Evolutionary conservation across 2,888 invertebrate species (phyloP), one percentile per base, ranked within the genome.

Genomic region (Abscondita cerata): DNA sequence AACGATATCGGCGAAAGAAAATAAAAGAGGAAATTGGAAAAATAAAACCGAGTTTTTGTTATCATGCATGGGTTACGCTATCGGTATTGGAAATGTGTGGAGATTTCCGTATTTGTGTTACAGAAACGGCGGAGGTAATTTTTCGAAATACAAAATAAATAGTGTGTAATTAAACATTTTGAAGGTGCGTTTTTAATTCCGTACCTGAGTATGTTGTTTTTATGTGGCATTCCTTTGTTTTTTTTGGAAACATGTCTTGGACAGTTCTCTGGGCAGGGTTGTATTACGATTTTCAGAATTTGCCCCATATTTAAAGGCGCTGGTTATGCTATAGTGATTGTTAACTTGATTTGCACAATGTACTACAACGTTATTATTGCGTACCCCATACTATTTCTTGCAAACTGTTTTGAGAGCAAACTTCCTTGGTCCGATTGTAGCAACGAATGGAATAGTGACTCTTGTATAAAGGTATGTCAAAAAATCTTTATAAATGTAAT

Each of bases 291-390:
- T 67, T 95, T 93, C 81, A 89, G 88, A 69, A 87, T 92, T 72
- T 87, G 87, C 55, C 95, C 95, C 0, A 80, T 95, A 41, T 90
- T 95, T 75, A 95, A 94, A 88, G 95, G 96, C 51, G 91, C 93
- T 11, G 96, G 96, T 1, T 92, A 91, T 73, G 92, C 95, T 0
- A 89, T 91, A 25, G 84, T 93, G 1, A 80, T 95, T 53, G 86
- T 94, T 67, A 95, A 95, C 68, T 81, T 91, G 56, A 89, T 95
- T 80, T 88, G 91, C 57, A 89, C 91, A 55, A 86, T 87, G 66
- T 96, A 94, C 80, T 96, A 94, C 81, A 91, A 93, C 59, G 89
- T 93, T 0, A 88, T 96, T 44, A 87, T 95, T 76, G 86, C 94
- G 0, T 95, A 95, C 84, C 93, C 95, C 0, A 76, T 95, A 44